phyloP scores from a whole-genome alignment of 2,888 invertebrate genomes.

The Heliconius hortense region DNA sequence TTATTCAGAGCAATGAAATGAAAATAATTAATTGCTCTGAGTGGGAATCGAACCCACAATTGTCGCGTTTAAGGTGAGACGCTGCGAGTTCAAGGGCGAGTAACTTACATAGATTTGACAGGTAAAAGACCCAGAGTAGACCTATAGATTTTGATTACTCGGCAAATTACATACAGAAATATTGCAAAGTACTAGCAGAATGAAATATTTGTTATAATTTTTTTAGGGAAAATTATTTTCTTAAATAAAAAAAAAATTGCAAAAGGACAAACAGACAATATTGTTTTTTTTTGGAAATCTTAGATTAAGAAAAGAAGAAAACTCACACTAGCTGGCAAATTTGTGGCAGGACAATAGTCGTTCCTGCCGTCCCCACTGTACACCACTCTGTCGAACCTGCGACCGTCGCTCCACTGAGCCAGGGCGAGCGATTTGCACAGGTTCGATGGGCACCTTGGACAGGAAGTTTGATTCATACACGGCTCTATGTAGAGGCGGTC shows the following conservation, averaged over 20 bases:
- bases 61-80: not conserved
- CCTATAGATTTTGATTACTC: too few species aligned
- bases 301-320: not conserved
- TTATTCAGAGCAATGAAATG: too few species aligned
- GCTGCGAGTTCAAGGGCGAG: too few species aligned
- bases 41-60: not conserved
- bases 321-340: conserved; percentile 61
- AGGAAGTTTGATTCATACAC: conserved; percentile 64
- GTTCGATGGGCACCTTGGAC: conserved; percentile 65
- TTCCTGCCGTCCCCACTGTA: conserved; percentile 72
- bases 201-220: too few species aligned
- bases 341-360: conserved; percentile 67
- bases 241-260: too few species aligned
- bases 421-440: conserved; percentile 72
- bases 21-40: not conserved
- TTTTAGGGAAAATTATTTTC: too few species aligned
- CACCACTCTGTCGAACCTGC: conserved; percentile 51
- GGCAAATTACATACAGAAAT: too few species aligned
- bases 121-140: too few species aligned
- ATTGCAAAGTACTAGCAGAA: too few species aligned
- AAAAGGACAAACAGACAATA: not conserved
- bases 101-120: too few species aligned
- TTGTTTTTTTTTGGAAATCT: not conserved
- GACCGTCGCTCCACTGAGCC: conserved; percentile 55
- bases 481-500: conserved; percentile 71